A percentile compares a stretch with the other conserved stretches of the same genome.
Conservation (phyloP, 2,113 vertebrate species). For the Bos indicus region DNA sequence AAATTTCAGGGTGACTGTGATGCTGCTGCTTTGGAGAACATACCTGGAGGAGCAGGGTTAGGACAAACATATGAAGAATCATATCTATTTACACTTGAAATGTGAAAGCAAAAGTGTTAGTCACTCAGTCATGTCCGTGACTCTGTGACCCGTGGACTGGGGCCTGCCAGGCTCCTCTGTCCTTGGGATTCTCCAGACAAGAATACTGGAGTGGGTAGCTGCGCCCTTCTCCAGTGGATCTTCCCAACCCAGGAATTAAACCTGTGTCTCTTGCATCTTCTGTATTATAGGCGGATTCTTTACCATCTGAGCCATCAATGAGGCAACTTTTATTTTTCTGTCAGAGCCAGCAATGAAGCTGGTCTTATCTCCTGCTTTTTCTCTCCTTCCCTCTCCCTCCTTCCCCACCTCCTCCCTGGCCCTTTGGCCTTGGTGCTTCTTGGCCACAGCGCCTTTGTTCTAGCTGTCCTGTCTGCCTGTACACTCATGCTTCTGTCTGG, state of each 20-base stretch:
- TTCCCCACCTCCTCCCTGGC: fast-evolving
- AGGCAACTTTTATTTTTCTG: neutral
- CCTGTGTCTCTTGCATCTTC: neutral
- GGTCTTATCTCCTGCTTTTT: neutral
- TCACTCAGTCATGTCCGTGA: neutral
- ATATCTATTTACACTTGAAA: neutral
- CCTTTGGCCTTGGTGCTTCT: neutral
- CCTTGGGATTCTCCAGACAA: neutral
- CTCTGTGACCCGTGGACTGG: neutral
- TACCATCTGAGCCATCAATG: neutral
- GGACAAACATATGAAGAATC: neutral
- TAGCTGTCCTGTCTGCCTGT: neutral
- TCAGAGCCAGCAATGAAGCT: neutral
- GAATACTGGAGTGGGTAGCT: neutral
- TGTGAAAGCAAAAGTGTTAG: neutral
- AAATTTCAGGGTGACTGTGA: neutral
- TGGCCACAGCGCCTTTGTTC: neutral
- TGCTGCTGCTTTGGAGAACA: neutral
- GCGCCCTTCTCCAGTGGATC: neutral
- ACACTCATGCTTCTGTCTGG: neutral
- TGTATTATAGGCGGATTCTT: neutral
- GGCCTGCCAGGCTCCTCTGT: neutral
- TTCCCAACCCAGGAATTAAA: neutral
- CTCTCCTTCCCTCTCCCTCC: no score
- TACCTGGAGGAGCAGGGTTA: neutral